Percentiles rank a stretch among this genome's conserved stretches.
Conservation (phyloP, 2,888 invertebrate genomes). For the Lithophane semibrunnea region DNA sequence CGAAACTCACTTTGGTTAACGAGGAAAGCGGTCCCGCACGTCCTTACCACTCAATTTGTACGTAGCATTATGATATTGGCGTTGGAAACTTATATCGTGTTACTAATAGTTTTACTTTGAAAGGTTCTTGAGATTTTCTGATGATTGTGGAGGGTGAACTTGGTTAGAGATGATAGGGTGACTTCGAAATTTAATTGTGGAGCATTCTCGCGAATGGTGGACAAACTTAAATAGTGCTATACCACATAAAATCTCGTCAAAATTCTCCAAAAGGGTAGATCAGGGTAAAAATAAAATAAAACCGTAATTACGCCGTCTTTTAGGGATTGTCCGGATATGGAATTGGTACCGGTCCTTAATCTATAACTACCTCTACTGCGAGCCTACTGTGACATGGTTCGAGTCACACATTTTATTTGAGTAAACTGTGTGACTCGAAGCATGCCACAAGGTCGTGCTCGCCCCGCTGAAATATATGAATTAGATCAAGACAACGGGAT, state of each 20-base stretch:
- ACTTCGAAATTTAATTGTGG: neutral
- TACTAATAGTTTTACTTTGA: conserved; percentile 57
- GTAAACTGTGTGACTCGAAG: too few relatives aligned
- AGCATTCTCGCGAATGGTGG: neutral
- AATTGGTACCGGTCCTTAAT: too few relatives aligned
- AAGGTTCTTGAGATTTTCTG: conserved; percentile 36
- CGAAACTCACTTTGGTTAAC: conserved; percentile 74
- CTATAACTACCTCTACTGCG: too few relatives aligned
- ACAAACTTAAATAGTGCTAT: neutral
- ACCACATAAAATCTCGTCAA: too few relatives aligned
- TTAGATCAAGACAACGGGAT: too few relatives aligned
- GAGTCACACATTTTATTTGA: too few relatives aligned
- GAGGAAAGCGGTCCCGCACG: conserved; percentile 70
- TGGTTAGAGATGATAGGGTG: neutral
- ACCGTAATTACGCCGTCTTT: too few relatives aligned
- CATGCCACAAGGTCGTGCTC: too few relatives aligned
- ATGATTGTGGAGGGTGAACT: neutral
- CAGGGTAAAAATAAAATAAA: neutral
- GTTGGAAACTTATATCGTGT: conserved; percentile 56
- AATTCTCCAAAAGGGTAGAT: neutral
- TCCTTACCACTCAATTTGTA: conserved; percentile 69
- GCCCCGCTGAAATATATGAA: too few relatives aligned
- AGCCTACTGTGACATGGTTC: too few relatives aligned
- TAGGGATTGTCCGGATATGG: too few relatives aligned
- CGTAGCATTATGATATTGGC: conserved; percentile 64